Evolutionary conservation across 1,140 invertebrate species (phyloP), one percentile per base, ranked within the genome.

Genomic region (Pseudomyrmex gracilis): DNA sequence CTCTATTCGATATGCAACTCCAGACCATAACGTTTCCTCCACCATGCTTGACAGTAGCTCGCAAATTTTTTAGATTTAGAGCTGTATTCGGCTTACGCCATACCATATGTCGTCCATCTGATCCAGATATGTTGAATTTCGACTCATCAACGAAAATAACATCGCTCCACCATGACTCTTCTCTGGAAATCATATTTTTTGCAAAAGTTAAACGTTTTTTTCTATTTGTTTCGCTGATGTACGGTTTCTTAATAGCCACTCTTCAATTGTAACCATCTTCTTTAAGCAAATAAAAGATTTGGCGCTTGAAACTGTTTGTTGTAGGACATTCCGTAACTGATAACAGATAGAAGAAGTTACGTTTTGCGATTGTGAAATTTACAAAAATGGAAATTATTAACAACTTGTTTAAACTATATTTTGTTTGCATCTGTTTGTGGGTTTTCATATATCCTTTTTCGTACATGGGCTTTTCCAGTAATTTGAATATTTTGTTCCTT

Each of bases 11-110:
- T 84, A 94, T 93, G 82, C 82, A 93, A 0, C 90, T 91, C 90
- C 91, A 94, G 15, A 93, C 84, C 89, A 94, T 90, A 5, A 93
- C 67, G 9, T 51, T 71, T 34, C 90, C 85, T 34, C 88, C 90
- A 43, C 91, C 90, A 73, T 92, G 90, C 83, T 93, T 93, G 1
- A 93, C 83, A 1, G 93, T 93, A 80, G 20, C 24, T 13, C 2
- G n/a, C 53, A 55, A 7, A 7, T 55, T 55, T 15, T 55, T 55
- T 3, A 1, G 53, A 55, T 55, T 17, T 7, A 55, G n/a, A 13
- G 4, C 53, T 15, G 53, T 15, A 15, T 8, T 17, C n/a, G 53
- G 5, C 7, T 1, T 55, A 15, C 53, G 13, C 53, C 53, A 55
- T 2, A 55, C 8, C 2, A 49, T 5, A 43, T 45, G 67, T 3